Evolutionary conservation across 2,797 vertebrate genomes (phyloP).

Genomic region (Cirrhinus molitorella): DNA sequence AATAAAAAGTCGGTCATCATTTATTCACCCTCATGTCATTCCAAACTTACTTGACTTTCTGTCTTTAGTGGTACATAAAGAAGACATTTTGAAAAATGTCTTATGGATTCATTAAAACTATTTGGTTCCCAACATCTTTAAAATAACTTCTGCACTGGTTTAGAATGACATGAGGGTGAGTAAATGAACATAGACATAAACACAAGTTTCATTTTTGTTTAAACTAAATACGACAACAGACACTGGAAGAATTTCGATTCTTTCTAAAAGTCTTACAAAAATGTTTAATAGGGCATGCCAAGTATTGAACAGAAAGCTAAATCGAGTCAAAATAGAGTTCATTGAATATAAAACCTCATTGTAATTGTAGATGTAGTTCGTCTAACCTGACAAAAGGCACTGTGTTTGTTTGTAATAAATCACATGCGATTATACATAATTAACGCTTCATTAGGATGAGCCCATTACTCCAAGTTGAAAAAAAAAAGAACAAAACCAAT

Average conservation of each 20-base stretch:
- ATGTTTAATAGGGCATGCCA: neutral
- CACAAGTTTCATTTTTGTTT: neutral
- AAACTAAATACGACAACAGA: neutral
- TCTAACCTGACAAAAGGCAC: conserved; percentile 31
- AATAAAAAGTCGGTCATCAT: neutral
- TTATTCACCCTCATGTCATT: neutral
- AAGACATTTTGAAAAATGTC: neutral
- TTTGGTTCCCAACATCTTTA: neutral
- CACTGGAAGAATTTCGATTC: neutral
- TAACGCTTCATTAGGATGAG: conserved; percentile 28
- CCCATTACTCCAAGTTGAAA: conserved; percentile 6
- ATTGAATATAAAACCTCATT: conserved; percentile 56
- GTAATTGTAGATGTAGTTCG: conserved; percentile 13
- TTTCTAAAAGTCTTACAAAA: neutral
- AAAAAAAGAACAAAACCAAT: conserved; percentile 20
- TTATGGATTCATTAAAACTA: neutral
- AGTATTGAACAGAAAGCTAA: neutral
- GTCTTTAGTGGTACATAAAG: neutral
- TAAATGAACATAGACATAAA: neutral
- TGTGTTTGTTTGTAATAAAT: conserved; percentile 33
- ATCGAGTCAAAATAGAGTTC: neutral
- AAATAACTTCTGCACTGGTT: neutral
- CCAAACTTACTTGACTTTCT: neutral
- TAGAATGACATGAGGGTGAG: neutral
- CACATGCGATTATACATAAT: conserved; percentile 39